Base-by-base conservation (phyloP, 2,797 vertebrate species). In the Labroides dimidiatus region DNA sequence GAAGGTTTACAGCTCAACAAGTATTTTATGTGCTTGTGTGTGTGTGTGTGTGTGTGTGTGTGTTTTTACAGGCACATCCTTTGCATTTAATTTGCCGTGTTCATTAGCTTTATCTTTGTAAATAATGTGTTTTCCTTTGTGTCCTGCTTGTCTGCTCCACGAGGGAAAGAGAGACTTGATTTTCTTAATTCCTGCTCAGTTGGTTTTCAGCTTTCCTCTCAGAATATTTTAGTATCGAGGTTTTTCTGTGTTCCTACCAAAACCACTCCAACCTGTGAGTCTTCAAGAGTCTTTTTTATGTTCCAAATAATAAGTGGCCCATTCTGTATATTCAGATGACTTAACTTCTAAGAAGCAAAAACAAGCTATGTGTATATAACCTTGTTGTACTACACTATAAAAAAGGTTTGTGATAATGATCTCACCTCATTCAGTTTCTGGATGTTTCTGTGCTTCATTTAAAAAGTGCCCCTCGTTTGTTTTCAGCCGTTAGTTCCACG, bases 281-380 rank as follows among this genome's bases (percentile, higher is more conserved):
- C 78, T 84, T 69, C 66, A n/a, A 73, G 52, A 27, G 75, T 83
- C 33, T 63, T 69, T 76, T 73, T 78, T 74, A 66, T 74, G 65
- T 79, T 65, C 8, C 8, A 54, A 67, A 59, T 64, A 64, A 74
- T 60, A 74, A 70, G 60, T 77, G 71, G 77, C 73, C 68, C 69
- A 68, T 82, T 78, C 72, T 87, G 77, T 74, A 51, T 79, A 88
- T 77, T 84, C 57, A 55, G 80, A 84, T 67, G 16, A 85, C 68
- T 72, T 80, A 79, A 92, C 86, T 90, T 92, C 84, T 84, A 80
- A 75, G 80, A 87, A 85, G 85, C 84, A 64, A 83, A 48, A 88
- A 80, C 61, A 75, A 80, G 78, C 74, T 82, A 69, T 80, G 78
- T 93, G 91, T 93, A 87, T 78, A 91, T 92, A 92, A 90, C 76